phyloP scores from a whole-genome alignment of 64 coral and sea anemone species.

The Dendronephthya gigantea region DNA sequence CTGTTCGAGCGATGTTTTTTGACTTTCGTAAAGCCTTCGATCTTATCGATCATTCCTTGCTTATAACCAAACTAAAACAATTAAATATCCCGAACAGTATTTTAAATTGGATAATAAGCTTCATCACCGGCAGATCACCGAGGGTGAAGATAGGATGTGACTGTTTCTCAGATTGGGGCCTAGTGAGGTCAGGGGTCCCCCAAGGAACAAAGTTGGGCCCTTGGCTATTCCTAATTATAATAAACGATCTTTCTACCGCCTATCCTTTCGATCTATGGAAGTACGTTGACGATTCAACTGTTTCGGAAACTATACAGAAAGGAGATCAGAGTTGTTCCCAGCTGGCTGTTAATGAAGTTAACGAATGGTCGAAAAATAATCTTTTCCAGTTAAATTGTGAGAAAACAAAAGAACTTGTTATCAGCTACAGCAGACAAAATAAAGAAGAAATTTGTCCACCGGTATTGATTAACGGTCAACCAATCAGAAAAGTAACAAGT shows the following conservation, averaged over 20 bases:
- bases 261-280: not conserved
- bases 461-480: not conserved
- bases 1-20: not conserved
- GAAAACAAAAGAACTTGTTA: not conserved
- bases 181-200: not conserved
- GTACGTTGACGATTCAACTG: not conserved
- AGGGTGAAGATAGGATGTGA: not conserved
- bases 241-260: constrained; percentile 6
- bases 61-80: no score
- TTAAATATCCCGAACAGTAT: no score
- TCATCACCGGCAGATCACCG: not conserved
- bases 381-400: constrained; percentile 17
- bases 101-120: no score
- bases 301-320: not conserved
- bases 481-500: not conserved
- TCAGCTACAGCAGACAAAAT: not conserved
- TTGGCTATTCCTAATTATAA: not conserved
- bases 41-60: not conserved
- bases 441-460: not conserved
- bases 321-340: not conserved
- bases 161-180: not conserved
- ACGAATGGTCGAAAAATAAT: not conserved
- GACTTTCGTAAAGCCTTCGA: not conserved
- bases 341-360: not conserved
- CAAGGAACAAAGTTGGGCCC: constrained; percentile 15